These are phyloP conservation scores for Nettapus auritus DNA, from an alignment of 2,113 vertebrate genomes.

Conservation along the genomic window DNA sequence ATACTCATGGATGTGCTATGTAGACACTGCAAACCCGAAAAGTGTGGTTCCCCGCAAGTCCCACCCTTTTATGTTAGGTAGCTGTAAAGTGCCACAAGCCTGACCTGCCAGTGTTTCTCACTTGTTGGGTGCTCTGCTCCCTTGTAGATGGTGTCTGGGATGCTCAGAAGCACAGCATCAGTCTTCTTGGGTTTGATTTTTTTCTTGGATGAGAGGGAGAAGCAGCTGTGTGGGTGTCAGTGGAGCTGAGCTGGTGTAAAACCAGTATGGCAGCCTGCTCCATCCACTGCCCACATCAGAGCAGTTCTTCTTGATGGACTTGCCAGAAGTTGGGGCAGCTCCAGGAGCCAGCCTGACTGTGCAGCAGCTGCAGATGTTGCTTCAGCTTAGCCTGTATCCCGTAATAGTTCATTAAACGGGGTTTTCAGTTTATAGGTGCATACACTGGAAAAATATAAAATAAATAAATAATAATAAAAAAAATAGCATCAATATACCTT, in stretches of 20 bases:
- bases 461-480: too few relatives aligned
- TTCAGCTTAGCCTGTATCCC: neutral
- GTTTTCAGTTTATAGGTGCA: neutral
- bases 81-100: neutral
- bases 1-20: neutral
- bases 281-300: neutral
- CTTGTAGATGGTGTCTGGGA: neutral
- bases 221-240: neutral
- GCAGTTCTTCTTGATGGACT: neutral
- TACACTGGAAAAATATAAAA: too few relatives aligned
- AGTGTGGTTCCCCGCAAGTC: neutral
- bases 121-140: neutral
- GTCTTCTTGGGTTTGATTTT: neutral
- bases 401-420: neutral
- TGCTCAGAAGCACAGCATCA: neutral
- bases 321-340: neutral
- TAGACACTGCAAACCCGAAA: neutral
- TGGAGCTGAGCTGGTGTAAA: neutral
- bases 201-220: neutral
- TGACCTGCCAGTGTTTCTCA: neutral
- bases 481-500: fast-evolving
- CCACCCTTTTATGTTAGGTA: neutral
- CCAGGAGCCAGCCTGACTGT: neutral
- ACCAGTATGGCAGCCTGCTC: fast-evolving
- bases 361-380: neutral